Conservation (phyloP, 2,888 invertebrate genomes). For the Phymatocera aterrima region DNA sequence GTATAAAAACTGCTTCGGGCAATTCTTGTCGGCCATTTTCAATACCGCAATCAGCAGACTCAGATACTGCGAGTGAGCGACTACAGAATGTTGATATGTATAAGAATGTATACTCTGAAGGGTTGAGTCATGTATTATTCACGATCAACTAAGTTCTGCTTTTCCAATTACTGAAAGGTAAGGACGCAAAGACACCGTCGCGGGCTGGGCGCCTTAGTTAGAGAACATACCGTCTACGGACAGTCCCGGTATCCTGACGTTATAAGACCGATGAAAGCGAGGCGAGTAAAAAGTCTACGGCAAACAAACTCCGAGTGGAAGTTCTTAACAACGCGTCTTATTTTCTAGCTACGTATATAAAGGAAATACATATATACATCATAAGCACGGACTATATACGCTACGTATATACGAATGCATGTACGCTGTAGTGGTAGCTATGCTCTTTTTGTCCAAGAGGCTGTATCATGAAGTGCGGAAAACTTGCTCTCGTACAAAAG, state of each 20-base stretch:
- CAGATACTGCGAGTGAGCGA: no score
- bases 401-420: background rate
- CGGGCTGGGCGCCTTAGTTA: background rate
- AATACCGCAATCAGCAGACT: no score
- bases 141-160: background rate
- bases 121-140: background rate
- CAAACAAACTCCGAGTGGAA: constrained; percentile 38
- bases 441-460: constrained; percentile 37
- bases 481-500: constrained; percentile 28
- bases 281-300: constrained; percentile 37
- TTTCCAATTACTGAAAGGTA: background rate
- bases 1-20: no score
- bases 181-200: background rate
- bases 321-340: constrained; percentile 32
- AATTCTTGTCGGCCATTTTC: no score
- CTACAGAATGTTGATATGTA: no score
- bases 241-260: background rate
- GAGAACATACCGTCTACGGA: constrained; percentile 1
- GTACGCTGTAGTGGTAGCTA: background rate
- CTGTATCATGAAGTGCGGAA: constrained; percentile 39
- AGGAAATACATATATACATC: background rate
- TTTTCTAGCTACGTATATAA: constrained; percentile 1
- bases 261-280: constrained; percentile 18
- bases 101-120: no score
- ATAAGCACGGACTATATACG: background rate